phyloP scores from a whole-genome alignment of 2,113 vertebrate species.

The Pyxicephalus adspersus region DNA sequence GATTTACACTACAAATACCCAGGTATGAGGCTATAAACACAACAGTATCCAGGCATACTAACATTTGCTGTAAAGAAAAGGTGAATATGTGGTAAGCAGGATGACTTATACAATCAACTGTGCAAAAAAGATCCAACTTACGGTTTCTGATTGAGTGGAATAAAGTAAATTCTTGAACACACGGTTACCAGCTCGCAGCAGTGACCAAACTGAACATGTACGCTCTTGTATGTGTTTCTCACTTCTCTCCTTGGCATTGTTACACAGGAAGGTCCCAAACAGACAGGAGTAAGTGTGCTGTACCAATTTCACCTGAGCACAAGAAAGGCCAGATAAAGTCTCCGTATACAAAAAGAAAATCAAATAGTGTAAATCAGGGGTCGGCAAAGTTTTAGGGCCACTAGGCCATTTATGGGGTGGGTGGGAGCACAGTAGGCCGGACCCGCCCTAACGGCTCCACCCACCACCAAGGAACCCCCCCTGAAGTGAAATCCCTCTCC shows the following conservation, averaged over 20 bases:
- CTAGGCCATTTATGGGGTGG: too few relatives aligned
- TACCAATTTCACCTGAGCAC: slow-evolving; percentile 89
- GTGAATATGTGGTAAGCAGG: not conserved
- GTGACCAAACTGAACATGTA: slow-evolving; percentile 95
- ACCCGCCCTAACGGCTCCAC: too few relatives aligned
- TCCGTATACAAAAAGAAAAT: too few relatives aligned
- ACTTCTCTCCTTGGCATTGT: slow-evolving; percentile 93
- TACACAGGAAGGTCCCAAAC: slow-evolving; percentile 98
- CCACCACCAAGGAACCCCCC: too few relatives aligned
- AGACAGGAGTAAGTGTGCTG: slow-evolving; percentile 98
- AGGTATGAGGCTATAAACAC: too few relatives aligned
- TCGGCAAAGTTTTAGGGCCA: too few relatives aligned
- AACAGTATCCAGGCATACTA: too few relatives aligned
- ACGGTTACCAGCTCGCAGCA: slow-evolving; percentile 91
- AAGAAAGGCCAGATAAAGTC: not conserved
- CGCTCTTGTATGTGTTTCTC: slow-evolving; percentile 90
- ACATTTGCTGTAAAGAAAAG: not conserved
- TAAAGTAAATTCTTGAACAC: slow-evolving; percentile 96
- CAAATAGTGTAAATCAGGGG: too few relatives aligned
- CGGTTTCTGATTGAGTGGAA: slow-evolving; percentile 91
- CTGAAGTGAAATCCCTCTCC: too few relatives aligned
- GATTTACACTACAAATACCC: too few relatives aligned
- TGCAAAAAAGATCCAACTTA: slow-evolving; percentile 69
- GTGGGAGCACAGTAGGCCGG: too few relatives aligned
- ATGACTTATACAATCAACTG: not conserved